phyloP scores from a whole-genome alignment of 2,888 invertebrate species.

The Philereme vetulata region DNA sequence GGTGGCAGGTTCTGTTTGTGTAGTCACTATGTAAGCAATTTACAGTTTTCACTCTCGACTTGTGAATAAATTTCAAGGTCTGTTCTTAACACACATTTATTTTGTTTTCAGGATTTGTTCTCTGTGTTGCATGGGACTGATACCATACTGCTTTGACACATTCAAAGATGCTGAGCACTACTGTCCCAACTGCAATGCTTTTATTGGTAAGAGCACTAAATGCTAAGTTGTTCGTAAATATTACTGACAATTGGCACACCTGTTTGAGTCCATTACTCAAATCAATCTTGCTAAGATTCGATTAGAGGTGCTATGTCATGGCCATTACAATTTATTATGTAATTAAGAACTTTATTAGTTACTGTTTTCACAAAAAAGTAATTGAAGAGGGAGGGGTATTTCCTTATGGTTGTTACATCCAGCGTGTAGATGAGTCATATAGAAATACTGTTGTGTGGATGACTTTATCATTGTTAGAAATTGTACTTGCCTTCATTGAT shows the following conservation, averaged over 20 bases:
- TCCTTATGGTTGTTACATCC: too few relatives aligned
- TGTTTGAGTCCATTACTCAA: constrained; percentile 10
- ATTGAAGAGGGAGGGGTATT: too few relatives aligned
- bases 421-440: too few relatives aligned
- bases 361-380: constrained; percentile 1
- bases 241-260: constrained; percentile 7
- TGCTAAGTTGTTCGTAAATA: constrained; percentile 52
- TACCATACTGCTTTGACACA: constrained; percentile 79
- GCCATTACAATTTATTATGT: constrained; percentile 11
- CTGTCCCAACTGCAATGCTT: constrained; percentile 78
- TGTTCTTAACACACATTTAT: not conserved
- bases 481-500: constrained; percentile 3
- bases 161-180: constrained; percentile 81
- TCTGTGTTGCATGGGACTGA: constrained; percentile 74
- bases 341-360: not conserved
- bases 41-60: not conserved
- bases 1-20: constrained; percentile 75
- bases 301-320: constrained; percentile 18
- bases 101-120: constrained; percentile 70
- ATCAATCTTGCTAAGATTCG: constrained; percentile 13
- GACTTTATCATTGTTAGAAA: too few relatives aligned
- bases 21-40: constrained; percentile 73
- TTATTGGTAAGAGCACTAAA: constrained; percentile 76
- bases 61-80: not conserved
- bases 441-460: too few relatives aligned